Evolutionary conservation across 2,888 invertebrate genomes (phyloP).

Genomic region (Cantharis flavilabris): DNA sequence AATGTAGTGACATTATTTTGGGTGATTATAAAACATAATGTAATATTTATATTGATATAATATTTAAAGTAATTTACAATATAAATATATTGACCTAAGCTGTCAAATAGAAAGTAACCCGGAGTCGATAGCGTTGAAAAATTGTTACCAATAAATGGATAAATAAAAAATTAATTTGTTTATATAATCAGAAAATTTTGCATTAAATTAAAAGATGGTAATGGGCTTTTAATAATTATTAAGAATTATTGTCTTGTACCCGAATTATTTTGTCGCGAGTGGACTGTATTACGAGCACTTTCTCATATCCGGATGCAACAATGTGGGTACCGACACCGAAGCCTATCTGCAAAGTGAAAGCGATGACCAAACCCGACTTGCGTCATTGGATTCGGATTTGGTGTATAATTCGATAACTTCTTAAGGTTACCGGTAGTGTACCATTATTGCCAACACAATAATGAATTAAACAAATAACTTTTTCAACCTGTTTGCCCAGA

Average conservation of each 20-base stretch:
- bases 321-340: conserved; percentile 32
- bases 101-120: conserved; percentile 26
- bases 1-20: not conserved
- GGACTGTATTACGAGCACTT: conserved; percentile 31
- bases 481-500: conserved; percentile 5
- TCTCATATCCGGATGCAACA: conserved; percentile 38
- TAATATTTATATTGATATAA: not conserved
- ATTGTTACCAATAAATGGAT: not conserved
- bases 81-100: conserved; percentile 20
- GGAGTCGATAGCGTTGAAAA: conserved; percentile 4
- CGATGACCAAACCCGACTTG: conserved; percentile 29
- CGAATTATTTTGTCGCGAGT: conserved; percentile 13
- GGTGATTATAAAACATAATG: not conserved
- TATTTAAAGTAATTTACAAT: conserved; percentile 1
- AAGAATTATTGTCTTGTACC: not conserved
- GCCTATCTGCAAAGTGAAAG: conserved; percentile 35
- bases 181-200: not conserved
- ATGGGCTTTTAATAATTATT: not conserved
- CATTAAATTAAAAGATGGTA: not conserved
- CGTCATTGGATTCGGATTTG: conserved; percentile 21
- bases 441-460: not conserved
- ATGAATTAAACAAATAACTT: conserved; percentile 2
- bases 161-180: not conserved
- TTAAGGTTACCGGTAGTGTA: conserved; percentile 7
- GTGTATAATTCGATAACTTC: conserved; percentile 9